These are phyloP conservation scores for Poecilia gillii DNA, from an alignment of 2,797 vertebrate species.

Conservation along the genomic window DNA sequence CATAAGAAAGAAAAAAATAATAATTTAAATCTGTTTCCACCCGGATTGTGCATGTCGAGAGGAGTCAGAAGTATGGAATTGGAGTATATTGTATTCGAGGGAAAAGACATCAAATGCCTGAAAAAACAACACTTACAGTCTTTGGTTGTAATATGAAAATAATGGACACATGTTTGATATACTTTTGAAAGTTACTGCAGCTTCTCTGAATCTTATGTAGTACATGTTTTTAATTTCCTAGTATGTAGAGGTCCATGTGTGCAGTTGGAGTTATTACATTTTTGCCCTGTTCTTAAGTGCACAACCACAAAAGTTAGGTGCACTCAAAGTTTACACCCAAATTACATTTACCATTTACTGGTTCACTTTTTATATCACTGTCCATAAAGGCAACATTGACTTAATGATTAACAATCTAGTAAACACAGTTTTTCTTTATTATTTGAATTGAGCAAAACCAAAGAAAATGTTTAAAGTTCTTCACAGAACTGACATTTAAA, in stretches of 20 bases:
- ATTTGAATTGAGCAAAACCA: no score
- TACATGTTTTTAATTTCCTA: neutral
- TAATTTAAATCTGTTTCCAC: conserved; percentile 46
- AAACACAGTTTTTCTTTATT: no score
- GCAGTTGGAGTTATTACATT: neutral
- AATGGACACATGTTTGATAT: neutral
- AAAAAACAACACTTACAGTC: neutral
- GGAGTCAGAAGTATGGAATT: conserved; percentile 25
- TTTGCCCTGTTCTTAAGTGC: neutral
- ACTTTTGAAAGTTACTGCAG: neutral
- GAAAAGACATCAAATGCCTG: conserved; percentile 11
- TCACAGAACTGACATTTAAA: no score
- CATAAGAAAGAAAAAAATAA: conserved; percentile 31
- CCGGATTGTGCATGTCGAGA: conserved; percentile 29
- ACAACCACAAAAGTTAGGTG: neutral
- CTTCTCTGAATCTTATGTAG: neutral
- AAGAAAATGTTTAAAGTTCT: no score
- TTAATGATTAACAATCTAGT: no score
- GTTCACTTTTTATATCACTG: no score
- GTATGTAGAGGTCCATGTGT: neutral
- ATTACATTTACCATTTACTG: no score
- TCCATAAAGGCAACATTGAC: no score
- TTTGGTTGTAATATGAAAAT: neutral
- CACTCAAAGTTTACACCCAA: neutral
- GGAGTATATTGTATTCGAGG: neutral